A percentile compares a stretch with the other conserved stretches of the same genome.
phyloP scores from a whole-genome alignment of 2,888 invertebrate species.

The Coecobrya sp. region DNA sequence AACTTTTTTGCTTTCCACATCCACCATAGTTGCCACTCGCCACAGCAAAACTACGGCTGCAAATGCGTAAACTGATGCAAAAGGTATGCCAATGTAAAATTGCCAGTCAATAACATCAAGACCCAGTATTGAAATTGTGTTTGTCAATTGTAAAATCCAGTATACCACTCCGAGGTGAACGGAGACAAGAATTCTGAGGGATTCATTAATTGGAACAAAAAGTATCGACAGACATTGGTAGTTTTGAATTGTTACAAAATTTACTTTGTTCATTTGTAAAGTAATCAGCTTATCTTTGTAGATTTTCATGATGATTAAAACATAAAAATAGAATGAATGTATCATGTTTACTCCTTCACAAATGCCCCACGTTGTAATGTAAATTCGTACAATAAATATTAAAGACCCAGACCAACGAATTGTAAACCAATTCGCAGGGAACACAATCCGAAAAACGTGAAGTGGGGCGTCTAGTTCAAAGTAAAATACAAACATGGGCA shows the following conservation, averaged over 20 bases:
- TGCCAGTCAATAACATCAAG: background rate
- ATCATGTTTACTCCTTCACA: background rate
- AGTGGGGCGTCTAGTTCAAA: slow-evolving; percentile 17
- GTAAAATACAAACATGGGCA: background rate
- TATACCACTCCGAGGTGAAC: background rate
- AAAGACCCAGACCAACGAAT: background rate
- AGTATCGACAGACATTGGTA: background rate
- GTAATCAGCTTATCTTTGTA: background rate
- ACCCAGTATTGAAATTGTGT: background rate
- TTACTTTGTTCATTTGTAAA: background rate
- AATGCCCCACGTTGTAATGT: background rate
- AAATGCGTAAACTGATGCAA: background rate
- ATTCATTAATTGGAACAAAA: background rate
- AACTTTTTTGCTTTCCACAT: background rate
- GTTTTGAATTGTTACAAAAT: background rate
- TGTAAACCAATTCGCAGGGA: background rate
- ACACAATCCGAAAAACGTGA: background rate
- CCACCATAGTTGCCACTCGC: slow-evolving; percentile 10
- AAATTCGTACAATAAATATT: background rate
- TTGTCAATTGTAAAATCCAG: slow-evolving; percentile 5
- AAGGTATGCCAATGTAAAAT: slow-evolving; percentile 7
- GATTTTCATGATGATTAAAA: background rate
- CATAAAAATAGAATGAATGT: background rate
- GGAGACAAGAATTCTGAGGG: background rate
- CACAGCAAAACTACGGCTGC: background rate